Conservation (phyloP, 2,888 invertebrate species). For the Cerastis rubricosa region DNA sequence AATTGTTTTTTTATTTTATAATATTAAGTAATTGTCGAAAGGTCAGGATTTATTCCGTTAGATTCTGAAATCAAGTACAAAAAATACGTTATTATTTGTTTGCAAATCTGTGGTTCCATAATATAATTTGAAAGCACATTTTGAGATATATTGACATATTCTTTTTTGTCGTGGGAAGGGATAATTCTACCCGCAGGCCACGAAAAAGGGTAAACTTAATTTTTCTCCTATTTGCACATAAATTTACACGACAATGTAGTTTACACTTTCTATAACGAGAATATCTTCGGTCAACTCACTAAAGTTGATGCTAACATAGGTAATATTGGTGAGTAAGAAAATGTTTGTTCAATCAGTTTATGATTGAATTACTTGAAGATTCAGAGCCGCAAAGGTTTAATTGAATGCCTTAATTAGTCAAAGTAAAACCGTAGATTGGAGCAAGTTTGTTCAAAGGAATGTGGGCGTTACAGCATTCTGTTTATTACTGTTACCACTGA, state of each 20-base stretch:
- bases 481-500: constrained; percentile 26
- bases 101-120: not conserved
- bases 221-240: constrained; percentile 48
- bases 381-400: constrained; percentile 64
- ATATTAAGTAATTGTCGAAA: too few relatives aligned
- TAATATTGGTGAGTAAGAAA: constrained; percentile 51
- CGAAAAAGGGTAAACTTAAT: constrained; percentile 31
- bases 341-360: constrained; percentile 63
- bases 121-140: constrained; percentile 37
- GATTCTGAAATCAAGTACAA: too few relatives aligned
- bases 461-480: constrained; percentile 43
- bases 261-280: constrained; percentile 40
- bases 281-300: constrained; percentile 54
- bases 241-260: constrained; percentile 59
- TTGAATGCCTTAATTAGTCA: constrained; percentile 75
- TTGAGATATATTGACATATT: constrained; percentile 36
- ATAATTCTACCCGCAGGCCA: constrained; percentile 37
- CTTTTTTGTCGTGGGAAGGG: constrained; percentile 26
- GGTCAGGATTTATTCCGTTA: too few relatives aligned
- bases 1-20: too few relatives aligned
- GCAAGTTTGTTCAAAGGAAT: constrained; percentile 61
- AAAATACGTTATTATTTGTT: not conserved
- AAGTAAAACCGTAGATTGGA: constrained; percentile 70
- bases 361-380: constrained; percentile 68
- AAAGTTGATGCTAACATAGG: constrained; percentile 41